These are phyloP conservation scores for Ashinkailepas kermadecensis DNA, from an alignment of 2,888 invertebrate species.

Conservation along the genomic window DNA sequence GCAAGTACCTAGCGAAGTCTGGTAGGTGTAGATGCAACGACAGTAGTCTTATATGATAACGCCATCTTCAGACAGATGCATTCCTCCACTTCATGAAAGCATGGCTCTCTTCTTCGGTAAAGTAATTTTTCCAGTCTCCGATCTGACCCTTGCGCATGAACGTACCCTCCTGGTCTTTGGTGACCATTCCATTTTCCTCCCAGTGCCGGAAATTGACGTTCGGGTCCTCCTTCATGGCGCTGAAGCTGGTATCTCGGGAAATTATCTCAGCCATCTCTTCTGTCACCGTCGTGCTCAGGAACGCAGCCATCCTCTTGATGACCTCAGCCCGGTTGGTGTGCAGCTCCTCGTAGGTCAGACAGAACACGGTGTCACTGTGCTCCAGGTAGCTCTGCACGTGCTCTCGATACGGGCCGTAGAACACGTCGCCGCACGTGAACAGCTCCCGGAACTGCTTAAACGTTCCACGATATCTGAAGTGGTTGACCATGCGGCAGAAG, in stretches of 20 bases:
- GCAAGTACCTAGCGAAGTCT: no score
- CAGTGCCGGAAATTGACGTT: constrained; percentile 9
- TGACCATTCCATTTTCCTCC: not conserved
- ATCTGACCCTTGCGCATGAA: not conserved
- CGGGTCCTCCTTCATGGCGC: not conserved
- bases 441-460: constrained; percentile 54
- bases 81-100: not conserved
- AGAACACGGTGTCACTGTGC: not conserved
- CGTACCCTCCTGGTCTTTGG: not conserved
- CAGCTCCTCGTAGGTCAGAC: constrained; percentile 42
- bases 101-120: not conserved
- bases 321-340: constrained; percentile 35
- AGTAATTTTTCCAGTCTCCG: not conserved
- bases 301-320: constrained; percentile 33
- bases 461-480: constrained; percentile 52
- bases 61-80: not conserved
- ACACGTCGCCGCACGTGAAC: constrained; percentile 40
- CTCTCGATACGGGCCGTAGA: not conserved
- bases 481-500: constrained; percentile 56
- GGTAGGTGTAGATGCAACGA: no score
- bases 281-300: constrained; percentile 28
- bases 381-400: not conserved
- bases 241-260: constrained; percentile 1
- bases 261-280: not conserved
- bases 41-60: no score